Base-by-base conservation (phyloP, 2,888 invertebrate genomes). In the Heliconius hortense region DNA sequence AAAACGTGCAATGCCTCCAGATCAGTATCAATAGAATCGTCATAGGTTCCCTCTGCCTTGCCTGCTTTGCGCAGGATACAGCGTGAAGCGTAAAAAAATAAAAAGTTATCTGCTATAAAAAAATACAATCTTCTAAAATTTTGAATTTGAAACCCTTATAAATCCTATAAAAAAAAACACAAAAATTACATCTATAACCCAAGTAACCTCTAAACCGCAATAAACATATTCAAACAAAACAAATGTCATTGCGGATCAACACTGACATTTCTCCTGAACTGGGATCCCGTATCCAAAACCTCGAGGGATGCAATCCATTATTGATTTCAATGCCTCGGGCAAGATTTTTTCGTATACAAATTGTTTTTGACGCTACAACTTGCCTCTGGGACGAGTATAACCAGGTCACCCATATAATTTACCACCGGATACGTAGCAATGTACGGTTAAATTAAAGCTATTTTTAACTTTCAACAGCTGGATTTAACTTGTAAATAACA, bases 301-400 rank as follows among this genome's bases (percentile, higher is more conserved):
- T 66, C 69, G 11, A 31, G 69, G 68, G 74, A 69, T 48, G 24
- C 59, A 43, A 64, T 70, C 69, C 70, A 70, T 70, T 71, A 75
- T 75, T 75, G 74, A 75, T 75, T 75, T 75, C 64, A 63, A 70
- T 70, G 15, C 63, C 63, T 70, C 60, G 70, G 70, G 26, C 74
- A 71, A 60, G 71, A 60, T 71, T 75, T 75, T 75, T 75, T 64
- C 53, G 64, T 64, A 70, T 26, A 75, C 70, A 70, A 74, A 75
- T 75, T 59, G 70, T 75, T 75, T 75, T 70, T 75, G 56, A 56
- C 69, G 74, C 15, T 63, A 53, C 53, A 48, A 39, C 63, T 39
- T 28, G 43, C 31, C 39, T 48, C 28, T n/a, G 74, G 74, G 70
- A 74, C 43, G 67, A 39, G n/a, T 63, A 48, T 26, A 63, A 56